These are phyloP conservation scores for Watsonalla binaria DNA, from an alignment of 2,888 invertebrate species.

Conservation along the genomic window DNA sequence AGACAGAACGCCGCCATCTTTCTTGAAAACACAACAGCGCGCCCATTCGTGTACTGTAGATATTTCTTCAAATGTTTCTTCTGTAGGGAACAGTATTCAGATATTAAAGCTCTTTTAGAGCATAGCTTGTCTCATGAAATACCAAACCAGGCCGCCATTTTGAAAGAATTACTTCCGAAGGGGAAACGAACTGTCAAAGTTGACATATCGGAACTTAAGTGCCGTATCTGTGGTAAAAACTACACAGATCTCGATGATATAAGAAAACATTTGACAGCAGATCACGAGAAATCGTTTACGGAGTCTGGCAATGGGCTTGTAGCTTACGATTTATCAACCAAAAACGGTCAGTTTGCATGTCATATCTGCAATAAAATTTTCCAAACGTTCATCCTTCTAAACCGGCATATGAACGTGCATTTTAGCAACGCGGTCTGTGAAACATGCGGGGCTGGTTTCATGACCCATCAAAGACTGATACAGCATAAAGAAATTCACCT, in stretches of 20 bases:
- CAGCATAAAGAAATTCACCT: constrained; percentile 58
- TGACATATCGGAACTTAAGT: constrained; percentile 53
- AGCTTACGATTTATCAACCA: constrained; percentile 43
- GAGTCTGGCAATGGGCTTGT: constrained; percentile 51
- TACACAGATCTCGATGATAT: constrained; percentile 38
- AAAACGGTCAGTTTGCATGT: constrained; percentile 47
- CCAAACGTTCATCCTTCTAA: constrained; percentile 56
- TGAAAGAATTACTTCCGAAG: constrained; percentile 50
- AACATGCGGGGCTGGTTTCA: constrained; percentile 55
- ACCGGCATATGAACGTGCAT: constrained; percentile 63
- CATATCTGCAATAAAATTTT: constrained; percentile 52
- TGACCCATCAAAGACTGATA: constrained; percentile 52
- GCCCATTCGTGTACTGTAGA: constrained; percentile 56
- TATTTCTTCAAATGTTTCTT: constrained; percentile 62
- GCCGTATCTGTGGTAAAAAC: constrained; percentile 38
- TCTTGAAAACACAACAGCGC: constrained; percentile 44
- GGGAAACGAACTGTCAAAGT: constrained; percentile 57
- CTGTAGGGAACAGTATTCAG: constrained; percentile 47
- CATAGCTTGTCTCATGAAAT: constrained; percentile 43
- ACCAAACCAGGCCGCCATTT: constrained; percentile 33
- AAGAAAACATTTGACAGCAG: constrained; percentile 38
- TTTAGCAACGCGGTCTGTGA: constrained; percentile 61
- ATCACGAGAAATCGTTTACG: constrained; percentile 43
- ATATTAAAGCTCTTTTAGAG: constrained; percentile 39
- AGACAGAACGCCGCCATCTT: constrained; percentile 51